Base-by-base conservation (phyloP, 2,113 vertebrate genomes). In the Cairina moschata region DNA sequence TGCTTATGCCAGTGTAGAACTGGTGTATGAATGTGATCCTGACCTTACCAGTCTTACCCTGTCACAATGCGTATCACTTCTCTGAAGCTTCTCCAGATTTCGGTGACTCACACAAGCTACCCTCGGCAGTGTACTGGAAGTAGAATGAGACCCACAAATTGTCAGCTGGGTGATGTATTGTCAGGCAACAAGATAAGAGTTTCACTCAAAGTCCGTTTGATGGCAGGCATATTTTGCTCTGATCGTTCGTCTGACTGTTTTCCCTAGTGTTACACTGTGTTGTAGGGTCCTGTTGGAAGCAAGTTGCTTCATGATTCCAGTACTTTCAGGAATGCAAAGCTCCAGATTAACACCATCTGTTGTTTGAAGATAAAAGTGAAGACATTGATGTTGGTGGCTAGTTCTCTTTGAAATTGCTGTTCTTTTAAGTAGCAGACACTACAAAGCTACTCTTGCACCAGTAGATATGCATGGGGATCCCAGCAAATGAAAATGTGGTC, bases 331-430 rank as follows among this genome's bases (percentile, higher is more conserved):
- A 96, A 96, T 92, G 87, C 74, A 94, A 91, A 87, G 25, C 81
- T 93, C 42, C 74, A 92, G 91, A 97, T 97, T 91, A 95, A 90
- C 88, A 95, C 95, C 95, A 96, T 94, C 94, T 97, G 96, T 90
- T 84, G 50, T 93, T 86, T 80, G 72, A 95, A 96, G 95, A 97
- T 95, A 95, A 95, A 97, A 96, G 94, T 16, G 3, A 92, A 95
- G 66, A 80, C 13, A 29, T 59, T 95, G 80, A 91, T 88, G 68
- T 90, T 84, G 77, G 92, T 76, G 88, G 86, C 84, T 94, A 87
- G 79, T 66, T 93, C 75, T 91, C 72, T 90, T 84, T 88, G 68
- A 74, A 83, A 80, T 46, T 90, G 81, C 77, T 87, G 63, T 46
- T 96, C 83, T 96, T 96, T 95, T 83, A 94, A 94, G 95, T 71